Evolutionary conservation across 2,888 invertebrate genomes (phyloP).

Genomic region (Leptinotarsa juncta): DNA sequence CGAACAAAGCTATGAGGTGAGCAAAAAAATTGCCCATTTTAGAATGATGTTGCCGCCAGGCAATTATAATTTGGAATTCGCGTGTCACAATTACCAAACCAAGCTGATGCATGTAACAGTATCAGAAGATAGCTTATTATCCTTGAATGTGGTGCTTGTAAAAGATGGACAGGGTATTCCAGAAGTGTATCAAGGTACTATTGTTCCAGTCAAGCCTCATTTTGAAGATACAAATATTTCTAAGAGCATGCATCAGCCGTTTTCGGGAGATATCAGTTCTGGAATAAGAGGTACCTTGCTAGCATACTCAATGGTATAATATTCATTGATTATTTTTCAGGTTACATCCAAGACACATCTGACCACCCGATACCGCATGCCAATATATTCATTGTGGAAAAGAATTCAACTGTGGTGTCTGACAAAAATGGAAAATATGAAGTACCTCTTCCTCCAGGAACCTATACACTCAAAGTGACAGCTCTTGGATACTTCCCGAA

Average conservation of each 20-base stretch:
- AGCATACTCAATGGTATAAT: background rate
- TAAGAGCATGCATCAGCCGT: slow-evolving; percentile 46
- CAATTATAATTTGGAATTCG: slow-evolving; percentile 72
- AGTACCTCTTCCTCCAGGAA: slow-evolving; percentile 67
- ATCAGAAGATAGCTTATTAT: slow-evolving; percentile 61
- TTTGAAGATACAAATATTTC: background rate
- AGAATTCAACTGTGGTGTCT: slow-evolving; percentile 61
- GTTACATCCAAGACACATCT: slow-evolving; percentile 71
- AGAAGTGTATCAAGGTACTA: slow-evolving; percentile 35
- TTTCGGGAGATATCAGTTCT: slow-evolving; percentile 45
- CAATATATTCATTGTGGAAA: slow-evolving; percentile 66
- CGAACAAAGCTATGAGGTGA: slow-evolving; percentile 71
- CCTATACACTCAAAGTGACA: slow-evolving; percentile 69
- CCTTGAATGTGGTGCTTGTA: slow-evolving; percentile 57
- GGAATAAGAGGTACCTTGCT: slow-evolving; percentile 53
- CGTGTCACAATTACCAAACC: slow-evolving; percentile 72
- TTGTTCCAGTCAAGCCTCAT: slow-evolving; percentile 32
- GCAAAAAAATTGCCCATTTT: slow-evolving; percentile 78
- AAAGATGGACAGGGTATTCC: slow-evolving; percentile 24
- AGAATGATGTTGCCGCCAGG: slow-evolving; percentile 79
- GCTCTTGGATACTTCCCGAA: slow-evolving; percentile 72
- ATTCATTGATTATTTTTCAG: slow-evolving; percentile 58
- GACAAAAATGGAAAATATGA: slow-evolving; percentile 68
- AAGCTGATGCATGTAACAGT: slow-evolving; percentile 66
- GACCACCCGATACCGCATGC: slow-evolving; percentile 72